phyloP scores from a whole-genome alignment of 2,113 vertebrate genomes.

The Hyperoodon ampullatus region DNA sequence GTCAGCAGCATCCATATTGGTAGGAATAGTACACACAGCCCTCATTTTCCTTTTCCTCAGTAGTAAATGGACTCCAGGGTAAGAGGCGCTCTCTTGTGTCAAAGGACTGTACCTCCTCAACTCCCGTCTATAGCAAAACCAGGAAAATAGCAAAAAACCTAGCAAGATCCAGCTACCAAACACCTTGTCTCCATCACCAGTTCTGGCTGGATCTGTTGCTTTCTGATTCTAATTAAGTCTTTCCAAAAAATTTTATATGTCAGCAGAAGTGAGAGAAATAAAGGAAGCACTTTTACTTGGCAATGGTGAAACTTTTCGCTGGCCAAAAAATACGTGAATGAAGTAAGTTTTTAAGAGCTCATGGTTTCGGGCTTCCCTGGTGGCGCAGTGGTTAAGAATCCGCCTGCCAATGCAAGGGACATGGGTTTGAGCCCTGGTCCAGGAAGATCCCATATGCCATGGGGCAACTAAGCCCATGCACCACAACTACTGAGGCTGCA shows the following conservation, averaged over 20 bases:
- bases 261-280: constrained; percentile 71
- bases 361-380: constrained; percentile 37
- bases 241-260: constrained; percentile 69
- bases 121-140: neutral
- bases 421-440: too few species aligned
- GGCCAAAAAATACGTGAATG: constrained; percentile 76
- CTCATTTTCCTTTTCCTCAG: neutral
- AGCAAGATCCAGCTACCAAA: constrained; percentile 58
- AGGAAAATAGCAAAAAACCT: neutral
- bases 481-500: too few species aligned
- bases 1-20: constrained; percentile 21
- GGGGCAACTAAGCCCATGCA: too few species aligned
- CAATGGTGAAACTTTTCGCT: constrained; percentile 58
- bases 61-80: constrained; percentile 8
- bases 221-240: constrained; percentile 75
- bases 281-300: constrained; percentile 73
- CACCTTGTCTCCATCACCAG: constrained; percentile 67
- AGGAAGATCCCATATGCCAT: too few species aligned
- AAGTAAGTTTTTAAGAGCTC: constrained; percentile 80
- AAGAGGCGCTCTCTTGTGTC: neutral
- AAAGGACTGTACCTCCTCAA: neutral
- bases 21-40: neutral
- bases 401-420: too few species aligned
- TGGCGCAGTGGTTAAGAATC: too few species aligned
- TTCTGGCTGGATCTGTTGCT: constrained; percentile 67